Percentiles rank a stretch among this genome's conserved stretches.
Conservation (phyloP, 2,797 vertebrate species). For the Myotis daubentonii region DNA sequence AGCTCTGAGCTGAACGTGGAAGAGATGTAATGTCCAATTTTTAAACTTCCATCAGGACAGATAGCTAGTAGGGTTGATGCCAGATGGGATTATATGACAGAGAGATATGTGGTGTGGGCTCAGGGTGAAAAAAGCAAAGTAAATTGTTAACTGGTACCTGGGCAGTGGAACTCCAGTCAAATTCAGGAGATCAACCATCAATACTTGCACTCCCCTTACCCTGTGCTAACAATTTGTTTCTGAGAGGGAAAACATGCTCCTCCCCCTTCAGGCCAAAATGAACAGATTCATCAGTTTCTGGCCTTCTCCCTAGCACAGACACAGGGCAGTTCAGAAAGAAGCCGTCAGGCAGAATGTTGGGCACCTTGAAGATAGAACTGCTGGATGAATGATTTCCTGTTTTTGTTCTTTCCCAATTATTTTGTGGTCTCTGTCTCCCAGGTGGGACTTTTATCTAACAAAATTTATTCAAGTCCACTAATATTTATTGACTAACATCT, state of each 20-base stretch:
- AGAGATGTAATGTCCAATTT: not conserved
- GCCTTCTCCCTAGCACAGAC: not conserved
- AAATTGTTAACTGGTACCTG: slow-evolving; percentile 28
- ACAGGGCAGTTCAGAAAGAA: not conserved
- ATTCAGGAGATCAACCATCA: not conserved
- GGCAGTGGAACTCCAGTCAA: not conserved
- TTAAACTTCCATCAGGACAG: not conserved
- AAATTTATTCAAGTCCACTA: slow-evolving; percentile 54
- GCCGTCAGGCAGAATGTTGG: not conserved
- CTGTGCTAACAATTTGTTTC: slow-evolving; percentile 16
- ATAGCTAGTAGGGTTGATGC: not conserved
- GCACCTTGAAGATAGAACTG: not conserved
- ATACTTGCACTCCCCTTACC: not conserved
- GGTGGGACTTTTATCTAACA: slow-evolving; percentile 27
- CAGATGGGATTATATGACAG: not conserved
- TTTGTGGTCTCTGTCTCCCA: not conserved
- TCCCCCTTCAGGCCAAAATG: not conserved
- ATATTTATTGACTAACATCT: slow-evolving; percentile 42
- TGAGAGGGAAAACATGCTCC: not conserved
- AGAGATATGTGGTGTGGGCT: not conserved
- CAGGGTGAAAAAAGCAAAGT: slow-evolving; percentile 23
- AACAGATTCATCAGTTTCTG: not conserved
- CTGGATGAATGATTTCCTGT: not conserved
- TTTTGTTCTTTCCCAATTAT: not conserved
- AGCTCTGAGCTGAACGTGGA: not conserved